phyloP scores from a whole-genome alignment of 2,888 invertebrate genomes.

The Dicyrtomina minuta region DNA sequence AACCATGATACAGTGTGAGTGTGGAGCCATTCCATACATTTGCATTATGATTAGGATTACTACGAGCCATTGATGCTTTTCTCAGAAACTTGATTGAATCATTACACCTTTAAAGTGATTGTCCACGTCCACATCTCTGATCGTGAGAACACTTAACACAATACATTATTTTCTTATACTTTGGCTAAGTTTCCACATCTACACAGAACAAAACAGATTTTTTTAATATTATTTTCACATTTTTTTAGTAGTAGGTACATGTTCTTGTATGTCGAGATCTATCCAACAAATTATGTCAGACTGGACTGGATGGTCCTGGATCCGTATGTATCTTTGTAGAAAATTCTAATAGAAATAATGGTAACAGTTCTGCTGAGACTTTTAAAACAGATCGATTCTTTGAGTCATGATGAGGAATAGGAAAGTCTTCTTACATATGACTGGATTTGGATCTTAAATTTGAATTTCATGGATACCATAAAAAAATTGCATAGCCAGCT shows the following conservation, averaged over 20 bases:
- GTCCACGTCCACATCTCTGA: no score
- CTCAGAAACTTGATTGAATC: slow-evolving; percentile 22
- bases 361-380: no score
- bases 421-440: no score
- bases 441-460: neutral
- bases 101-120: neutral
- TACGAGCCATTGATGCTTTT: slow-evolving; percentile 25
- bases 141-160: neutral
- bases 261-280: neutral
- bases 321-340: no score
- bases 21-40: neutral
- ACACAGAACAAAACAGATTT: neutral
- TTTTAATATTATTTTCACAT: neutral
- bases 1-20: no score
- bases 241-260: neutral
- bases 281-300: no score
- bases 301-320: no score
- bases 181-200: neutral
- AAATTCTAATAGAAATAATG: no score
- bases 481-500: neutral
- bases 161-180: neutral
- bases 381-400: slow-evolving; percentile 7
- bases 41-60: neutral
- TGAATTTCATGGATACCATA: slow-evolving; percentile 14
- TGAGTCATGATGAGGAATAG: neutral